These are phyloP conservation scores for Diachasmimorpha longicaudata DNA, from an alignment of 1,140 invertebrate species.

Conservation along the genomic window DNA sequence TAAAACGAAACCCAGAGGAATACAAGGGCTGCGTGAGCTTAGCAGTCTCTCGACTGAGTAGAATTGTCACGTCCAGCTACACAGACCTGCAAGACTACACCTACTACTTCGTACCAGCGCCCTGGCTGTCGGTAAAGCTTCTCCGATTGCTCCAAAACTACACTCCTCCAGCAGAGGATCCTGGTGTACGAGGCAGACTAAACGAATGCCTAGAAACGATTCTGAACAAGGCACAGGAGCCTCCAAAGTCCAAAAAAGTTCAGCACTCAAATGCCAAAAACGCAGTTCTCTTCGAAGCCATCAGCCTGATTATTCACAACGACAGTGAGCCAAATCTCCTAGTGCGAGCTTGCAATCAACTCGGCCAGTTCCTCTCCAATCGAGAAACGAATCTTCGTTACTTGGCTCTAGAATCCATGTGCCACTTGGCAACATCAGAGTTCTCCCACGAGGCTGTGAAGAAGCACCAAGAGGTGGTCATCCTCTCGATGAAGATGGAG, in stretches of 20 bases:
- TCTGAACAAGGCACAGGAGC: conserved; percentile 98
- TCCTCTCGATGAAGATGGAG: conserved; percentile 99
- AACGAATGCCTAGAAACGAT: conserved; percentile 99
- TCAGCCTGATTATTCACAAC: conserved; percentile 99
- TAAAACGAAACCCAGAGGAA: conserved; percentile 98
- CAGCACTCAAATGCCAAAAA: conserved; percentile 99
- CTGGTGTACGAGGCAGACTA: conserved; percentile 90
- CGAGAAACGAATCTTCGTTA: conserved; percentile 98
- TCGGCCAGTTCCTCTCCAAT: conserved; percentile 98
- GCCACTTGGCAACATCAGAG: conserved; percentile 97
- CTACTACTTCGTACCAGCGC: conserved; percentile 99
- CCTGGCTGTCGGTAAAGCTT: conserved; percentile 99
- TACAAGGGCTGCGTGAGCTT: conserved; percentile 99
- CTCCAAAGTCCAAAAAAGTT: conserved; percentile 99
- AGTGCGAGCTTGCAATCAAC: conserved; percentile 97
- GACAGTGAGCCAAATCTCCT: conserved; percentile 97
- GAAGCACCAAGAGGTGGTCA: conserved; percentile 99
- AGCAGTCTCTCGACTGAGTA: conserved; percentile 94
- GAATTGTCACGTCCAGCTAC: conserved; percentile 97
- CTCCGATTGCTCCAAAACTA: conserved; percentile 97
- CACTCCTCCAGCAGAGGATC: conserved; percentile 93
- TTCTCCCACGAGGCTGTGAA: conserved; percentile 99
- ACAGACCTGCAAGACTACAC: conserved; percentile 99
- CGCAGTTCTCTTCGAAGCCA: conserved; percentile 99
- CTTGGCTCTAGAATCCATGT: conserved; percentile 98